Evolutionary conservation across 1,140 invertebrate genomes (phyloP).

Genomic region (Megathymus violae): DNA sequence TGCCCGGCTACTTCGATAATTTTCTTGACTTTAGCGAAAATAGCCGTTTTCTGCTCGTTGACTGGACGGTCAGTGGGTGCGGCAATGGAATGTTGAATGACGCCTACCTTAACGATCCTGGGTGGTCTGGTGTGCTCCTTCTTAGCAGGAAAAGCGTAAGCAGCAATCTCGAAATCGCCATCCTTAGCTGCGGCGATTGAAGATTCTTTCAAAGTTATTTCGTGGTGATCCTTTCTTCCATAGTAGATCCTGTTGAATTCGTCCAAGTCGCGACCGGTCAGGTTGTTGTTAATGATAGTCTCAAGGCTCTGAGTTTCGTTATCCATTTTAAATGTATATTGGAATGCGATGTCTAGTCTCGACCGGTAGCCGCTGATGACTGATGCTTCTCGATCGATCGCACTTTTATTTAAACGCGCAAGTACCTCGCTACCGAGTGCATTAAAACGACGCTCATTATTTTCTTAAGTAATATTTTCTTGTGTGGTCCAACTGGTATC

Average conservation of each 20-base stretch:
- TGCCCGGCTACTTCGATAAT: constrained; percentile 93
- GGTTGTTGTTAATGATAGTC: constrained; percentile 71
- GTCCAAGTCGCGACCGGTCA: constrained; percentile 86
- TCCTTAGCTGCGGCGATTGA: constrained; percentile 72
- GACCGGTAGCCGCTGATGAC: constrained; percentile 38
- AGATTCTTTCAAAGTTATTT: constrained; percentile 67
- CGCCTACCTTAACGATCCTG: constrained; percentile 91
- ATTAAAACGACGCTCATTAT: constrained; percentile 47
- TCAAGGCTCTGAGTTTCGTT: constrained; percentile 74
- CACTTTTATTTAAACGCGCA: constrained; percentile 59
- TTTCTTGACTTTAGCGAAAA: constrained; percentile 91
- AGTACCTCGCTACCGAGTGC: constrained; percentile 43
- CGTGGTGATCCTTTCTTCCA: constrained; percentile 82
- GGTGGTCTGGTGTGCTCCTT: constrained; percentile 88
- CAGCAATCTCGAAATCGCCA: constrained; percentile 91
- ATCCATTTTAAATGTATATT: constrained; percentile 54
- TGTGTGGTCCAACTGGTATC: constrained; percentile 53
- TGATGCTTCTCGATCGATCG: constrained; percentile 47
- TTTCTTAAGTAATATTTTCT: constrained; percentile 42
- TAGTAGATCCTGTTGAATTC: constrained; percentile 92
- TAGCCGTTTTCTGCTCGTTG: constrained; percentile 90
- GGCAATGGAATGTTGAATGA: constrained; percentile 96
- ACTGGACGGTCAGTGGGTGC: constrained; percentile 91
- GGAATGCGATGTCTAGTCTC: constrained; percentile 34
- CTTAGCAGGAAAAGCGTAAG: constrained; percentile 88